Base-by-base conservation (phyloP, 2,113 vertebrate species). In the Pan paniscus region DNA sequence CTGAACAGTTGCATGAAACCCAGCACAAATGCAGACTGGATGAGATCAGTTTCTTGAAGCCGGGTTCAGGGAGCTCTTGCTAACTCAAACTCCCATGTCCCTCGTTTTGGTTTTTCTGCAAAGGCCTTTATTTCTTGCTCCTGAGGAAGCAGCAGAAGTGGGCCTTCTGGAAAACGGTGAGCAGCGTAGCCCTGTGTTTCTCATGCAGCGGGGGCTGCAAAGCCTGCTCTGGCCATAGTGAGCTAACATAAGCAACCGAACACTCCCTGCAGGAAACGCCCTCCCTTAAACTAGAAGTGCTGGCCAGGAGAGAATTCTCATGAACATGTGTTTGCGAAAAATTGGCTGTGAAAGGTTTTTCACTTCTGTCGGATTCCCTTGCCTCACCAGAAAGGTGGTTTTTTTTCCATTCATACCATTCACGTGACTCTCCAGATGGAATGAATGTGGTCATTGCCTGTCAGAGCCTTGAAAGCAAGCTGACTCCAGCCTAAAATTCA, bases 61-160 rank as follows among this genome's bases (percentile, higher is more conserved):
- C 35, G 10, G 32, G 2, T 25, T 50, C 9, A 4, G 2, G 2
- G 13, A 18, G 22, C 68, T 14, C 30, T 30, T 16, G 23, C 38
- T 20, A 1, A 27, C 43, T 85, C 25, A 11, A 13, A 23, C 20
- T 12, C 20, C 3, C 0, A 6, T 0, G 32, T 12, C 27, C 89
- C 59, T n/a, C 0, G 0, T 0, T 17, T 25, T 11, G 67, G 23
- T 40, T 14, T 35, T 40, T 64, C 70, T 52, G 27, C 48, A 0
- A 3, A 70, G 80, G 30, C 32, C 40, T 70, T 61, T 55, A 11
- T 18, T 8, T 52, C 80, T 48, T 55, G 43, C 40, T 70, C 25
- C 48, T 27, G 3, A 32, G 81, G n/a, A 80, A 67, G 32, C 61
- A 7, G 32, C 32, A 11, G 22, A 20, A 40, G 30, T 4, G 32